Evolutionary conservation across 2,797 vertebrate species (phyloP).

Genomic region (Pseudochromis fuscus): DNA sequence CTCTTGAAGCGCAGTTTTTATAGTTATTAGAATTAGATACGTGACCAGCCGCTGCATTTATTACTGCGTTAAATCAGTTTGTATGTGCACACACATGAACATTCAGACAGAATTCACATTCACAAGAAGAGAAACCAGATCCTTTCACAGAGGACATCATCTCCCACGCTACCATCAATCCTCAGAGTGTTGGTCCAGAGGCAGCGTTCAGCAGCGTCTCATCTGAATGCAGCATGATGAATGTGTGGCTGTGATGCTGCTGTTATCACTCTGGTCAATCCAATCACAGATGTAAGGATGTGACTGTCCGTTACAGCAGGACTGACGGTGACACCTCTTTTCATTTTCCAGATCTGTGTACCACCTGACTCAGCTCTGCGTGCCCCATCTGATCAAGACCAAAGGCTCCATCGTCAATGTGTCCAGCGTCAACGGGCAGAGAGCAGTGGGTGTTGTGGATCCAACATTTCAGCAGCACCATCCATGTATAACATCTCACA

Average conservation of each 20-base stretch:
- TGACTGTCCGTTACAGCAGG: not conserved
- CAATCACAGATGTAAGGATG: conserved; percentile 3
- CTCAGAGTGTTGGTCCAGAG: not conserved
- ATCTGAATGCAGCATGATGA: not conserved
- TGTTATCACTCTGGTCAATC: not conserved
- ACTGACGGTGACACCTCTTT: not conserved
- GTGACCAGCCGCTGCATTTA: not conserved
- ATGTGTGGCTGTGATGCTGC: conserved; percentile 9
- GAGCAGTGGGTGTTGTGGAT: conserved; percentile 82
- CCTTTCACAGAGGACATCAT: not conserved
- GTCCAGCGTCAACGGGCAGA: conserved; percentile 88
- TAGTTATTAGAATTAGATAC: not conserved
- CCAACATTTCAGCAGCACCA: not conserved
- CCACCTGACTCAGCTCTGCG: conserved; percentile 86
- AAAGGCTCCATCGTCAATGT: conserved; percentile 88
- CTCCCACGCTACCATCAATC: not conserved
- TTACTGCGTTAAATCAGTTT: not conserved
- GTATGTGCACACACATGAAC: conserved; percentile 9
- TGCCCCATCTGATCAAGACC: conserved; percentile 86
- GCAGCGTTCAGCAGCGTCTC: not conserved
- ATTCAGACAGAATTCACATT: not conserved
- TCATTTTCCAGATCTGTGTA: conserved; percentile 81
- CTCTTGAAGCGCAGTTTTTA: not conserved
- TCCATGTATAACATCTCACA: not conserved
- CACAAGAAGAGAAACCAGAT: not conserved